Conservation (phyloP, 2,888 invertebrate species). For the Cerastoderma edule region DNA sequence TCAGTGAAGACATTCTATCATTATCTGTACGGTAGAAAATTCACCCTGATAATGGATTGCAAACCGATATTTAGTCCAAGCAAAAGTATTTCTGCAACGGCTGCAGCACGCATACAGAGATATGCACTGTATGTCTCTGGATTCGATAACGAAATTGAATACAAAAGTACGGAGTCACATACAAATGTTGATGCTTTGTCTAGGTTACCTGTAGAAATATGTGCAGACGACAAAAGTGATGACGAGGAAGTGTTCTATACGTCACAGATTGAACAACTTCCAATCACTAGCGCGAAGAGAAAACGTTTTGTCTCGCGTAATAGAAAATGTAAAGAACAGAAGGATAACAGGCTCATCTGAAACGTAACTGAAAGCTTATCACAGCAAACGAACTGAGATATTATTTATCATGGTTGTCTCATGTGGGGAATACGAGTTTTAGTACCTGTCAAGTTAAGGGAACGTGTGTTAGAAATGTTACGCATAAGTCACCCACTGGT, state of each 20-base stretch:
- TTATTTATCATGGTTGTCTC: slow-evolving; percentile 42
- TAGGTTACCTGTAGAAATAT: slow-evolving; percentile 60
- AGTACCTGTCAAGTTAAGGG: slow-evolving; percentile 42
- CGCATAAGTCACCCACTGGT: slow-evolving; percentile 72
- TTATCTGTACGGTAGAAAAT: too few species aligned
- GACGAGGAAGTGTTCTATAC: slow-evolving; percentile 34
- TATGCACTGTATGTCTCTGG: slow-evolving; percentile 74
- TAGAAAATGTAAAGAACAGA: slow-evolving; percentile 18
- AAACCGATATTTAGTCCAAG: slow-evolving; percentile 70
- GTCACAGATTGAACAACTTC: slow-evolving; percentile 39
- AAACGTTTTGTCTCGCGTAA: slow-evolving; percentile 37
- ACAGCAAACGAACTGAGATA: slow-evolving; percentile 27
- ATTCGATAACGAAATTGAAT: slow-evolving; percentile 79
- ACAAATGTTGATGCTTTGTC: slow-evolving; percentile 78
- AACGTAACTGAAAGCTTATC: slow-evolving; percentile 34
- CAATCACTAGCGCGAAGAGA: slow-evolving; percentile 48
- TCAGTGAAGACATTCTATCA: too few species aligned
- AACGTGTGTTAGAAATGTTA: slow-evolving; percentile 51
- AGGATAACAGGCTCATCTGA: too few species aligned
- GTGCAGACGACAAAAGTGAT: too few species aligned
- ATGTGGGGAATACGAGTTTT: slow-evolving; percentile 54
- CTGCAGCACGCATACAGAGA: slow-evolving; percentile 71
- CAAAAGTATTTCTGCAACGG: slow-evolving; percentile 66
- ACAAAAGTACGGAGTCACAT: slow-evolving; percentile 68
- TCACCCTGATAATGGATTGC: slow-evolving; percentile 68